These are phyloP conservation scores for Sitodiplosis mosellana DNA, from an alignment of 1,140 invertebrate species.

Conservation along the genomic window DNA sequence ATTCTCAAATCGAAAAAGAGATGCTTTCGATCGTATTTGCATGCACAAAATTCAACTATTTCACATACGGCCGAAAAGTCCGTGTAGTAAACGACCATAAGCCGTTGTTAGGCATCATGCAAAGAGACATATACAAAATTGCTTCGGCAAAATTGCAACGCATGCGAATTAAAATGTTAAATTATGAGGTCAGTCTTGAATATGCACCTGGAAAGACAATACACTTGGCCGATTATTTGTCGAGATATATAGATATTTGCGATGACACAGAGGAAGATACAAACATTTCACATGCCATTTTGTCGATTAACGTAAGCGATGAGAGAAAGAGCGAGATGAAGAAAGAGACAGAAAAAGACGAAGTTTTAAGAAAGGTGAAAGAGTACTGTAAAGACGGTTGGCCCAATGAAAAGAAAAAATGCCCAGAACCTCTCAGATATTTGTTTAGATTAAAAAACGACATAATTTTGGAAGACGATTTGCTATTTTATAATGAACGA, in stretches of 20 bases:
- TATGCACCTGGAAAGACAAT: constrained; percentile 12
- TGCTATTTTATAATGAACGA: too few relatives aligned
- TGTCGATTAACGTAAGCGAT: constrained; percentile 5
- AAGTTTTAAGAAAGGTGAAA: constrained; percentile 5
- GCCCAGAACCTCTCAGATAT: constrained; percentile 13
- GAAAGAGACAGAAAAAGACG: constrained; percentile 8
- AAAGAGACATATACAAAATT: constrained; percentile 9
- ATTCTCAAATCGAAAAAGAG: too few relatives aligned
- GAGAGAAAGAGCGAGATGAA: constrained; percentile 6
- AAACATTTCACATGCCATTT: constrained; percentile 5
- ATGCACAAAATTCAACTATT: too few relatives aligned
- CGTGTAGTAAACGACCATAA: constrained; percentile 11
- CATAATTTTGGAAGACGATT: too few relatives aligned
- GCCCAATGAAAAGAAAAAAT: constrained; percentile 6
- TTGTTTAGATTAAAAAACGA: too few relatives aligned
- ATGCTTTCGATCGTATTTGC: too few relatives aligned
- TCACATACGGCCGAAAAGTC: constrained; percentile 10
- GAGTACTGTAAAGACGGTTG: constrained; percentile 8
- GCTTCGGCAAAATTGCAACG: constrained; percentile 19
- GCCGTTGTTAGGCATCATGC: constrained; percentile 10
- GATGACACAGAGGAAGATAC: constrained; percentile 5
- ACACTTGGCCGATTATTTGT: too few relatives aligned
- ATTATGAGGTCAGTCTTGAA: constrained; percentile 15
- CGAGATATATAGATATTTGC: constrained; percentile 13
- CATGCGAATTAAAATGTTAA: constrained; percentile 19